Conservation (phyloP, 2,888 invertebrate species). For the Lasioglossum vierecki region DNA sequence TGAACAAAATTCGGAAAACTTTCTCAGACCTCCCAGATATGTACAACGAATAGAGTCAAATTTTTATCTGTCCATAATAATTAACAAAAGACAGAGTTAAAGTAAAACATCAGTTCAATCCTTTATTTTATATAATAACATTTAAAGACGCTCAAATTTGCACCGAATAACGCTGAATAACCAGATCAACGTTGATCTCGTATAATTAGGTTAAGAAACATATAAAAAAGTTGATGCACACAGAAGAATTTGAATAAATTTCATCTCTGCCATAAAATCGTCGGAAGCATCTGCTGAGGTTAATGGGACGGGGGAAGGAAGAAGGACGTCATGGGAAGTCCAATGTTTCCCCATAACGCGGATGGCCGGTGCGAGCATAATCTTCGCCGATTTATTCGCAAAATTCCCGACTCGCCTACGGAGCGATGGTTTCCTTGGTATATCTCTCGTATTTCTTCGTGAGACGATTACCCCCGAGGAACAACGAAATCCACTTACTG, state of each 20-base stretch:
- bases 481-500: slow-evolving; percentile 59
- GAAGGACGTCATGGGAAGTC: too few species aligned
- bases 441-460: slow-evolving; percentile 37
- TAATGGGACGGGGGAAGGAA: background rate
- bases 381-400: slow-evolving; percentile 46
- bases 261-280: background rate
- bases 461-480: slow-evolving; percentile 43
- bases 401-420: slow-evolving; percentile 12
- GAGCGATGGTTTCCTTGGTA: slow-evolving; percentile 30
- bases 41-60: too few species aligned
- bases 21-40: background rate
- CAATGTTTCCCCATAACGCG: slow-evolving; percentile 8
- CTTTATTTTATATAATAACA: background rate
- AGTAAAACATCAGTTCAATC: background rate
- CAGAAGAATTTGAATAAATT: background rate
- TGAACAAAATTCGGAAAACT: background rate
- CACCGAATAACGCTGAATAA: too few species aligned
- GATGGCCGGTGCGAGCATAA: slow-evolving; percentile 23
- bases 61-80: background rate
- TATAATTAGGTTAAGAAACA: too few species aligned
- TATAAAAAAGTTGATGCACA: background rate
- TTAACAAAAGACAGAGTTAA: background rate
- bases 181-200: too few species aligned
- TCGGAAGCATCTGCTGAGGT: background rate
- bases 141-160: too few species aligned